Percentiles rank a stretch among this genome's conserved stretches.
phyloP scores from a whole-genome alignment of 2,888 invertebrate genomes.

The Leptogaster cylindrica region DNA sequence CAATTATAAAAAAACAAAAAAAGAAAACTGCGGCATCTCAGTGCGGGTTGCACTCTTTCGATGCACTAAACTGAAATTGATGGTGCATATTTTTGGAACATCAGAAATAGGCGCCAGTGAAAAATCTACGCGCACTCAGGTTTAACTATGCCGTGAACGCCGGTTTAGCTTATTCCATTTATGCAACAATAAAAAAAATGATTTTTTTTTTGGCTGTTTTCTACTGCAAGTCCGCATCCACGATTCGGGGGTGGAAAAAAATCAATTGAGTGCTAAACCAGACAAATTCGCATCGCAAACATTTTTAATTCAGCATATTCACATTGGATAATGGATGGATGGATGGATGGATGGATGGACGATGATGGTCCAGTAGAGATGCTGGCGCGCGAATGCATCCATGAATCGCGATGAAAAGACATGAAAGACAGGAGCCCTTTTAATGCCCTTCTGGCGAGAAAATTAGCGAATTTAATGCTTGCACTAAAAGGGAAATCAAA shows the following conservation, averaged over 20 bases:
- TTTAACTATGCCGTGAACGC: constrained; percentile 25
- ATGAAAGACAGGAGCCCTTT: constrained; percentile 16
- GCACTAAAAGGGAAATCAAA: constrained; percentile 20
- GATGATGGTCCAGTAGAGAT: background rate
- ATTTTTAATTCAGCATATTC: constrained; percentile 48
- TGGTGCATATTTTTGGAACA: constrained; percentile 26
- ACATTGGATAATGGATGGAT: constrained; percentile 42
- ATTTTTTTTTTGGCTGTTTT: constrained; percentile 1
- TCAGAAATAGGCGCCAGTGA: constrained; percentile 11
- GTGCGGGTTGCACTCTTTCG: constrained; percentile 3
- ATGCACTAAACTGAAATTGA: constrained; percentile 20
- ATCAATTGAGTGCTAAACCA: constrained; percentile 48
- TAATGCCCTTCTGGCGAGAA: constrained; percentile 24
- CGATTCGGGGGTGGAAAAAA: constrained; percentile 39
- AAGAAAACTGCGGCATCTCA: background rate
- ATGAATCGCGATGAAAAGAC: background rate
- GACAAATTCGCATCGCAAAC: constrained; percentile 47
- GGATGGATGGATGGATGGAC: constrained; percentile 29
- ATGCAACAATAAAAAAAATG: constrained; percentile 21
- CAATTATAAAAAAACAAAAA: background rate
- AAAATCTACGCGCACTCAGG: constrained; percentile 1
- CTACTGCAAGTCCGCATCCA: background rate
- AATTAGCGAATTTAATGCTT: constrained; percentile 35
- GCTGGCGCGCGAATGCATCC: background rate
- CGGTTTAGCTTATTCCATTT: constrained; percentile 39